Evolutionary conservation across 2,113 vertebrate species (phyloP).

Genomic region (Perccottus glenii): DNA sequence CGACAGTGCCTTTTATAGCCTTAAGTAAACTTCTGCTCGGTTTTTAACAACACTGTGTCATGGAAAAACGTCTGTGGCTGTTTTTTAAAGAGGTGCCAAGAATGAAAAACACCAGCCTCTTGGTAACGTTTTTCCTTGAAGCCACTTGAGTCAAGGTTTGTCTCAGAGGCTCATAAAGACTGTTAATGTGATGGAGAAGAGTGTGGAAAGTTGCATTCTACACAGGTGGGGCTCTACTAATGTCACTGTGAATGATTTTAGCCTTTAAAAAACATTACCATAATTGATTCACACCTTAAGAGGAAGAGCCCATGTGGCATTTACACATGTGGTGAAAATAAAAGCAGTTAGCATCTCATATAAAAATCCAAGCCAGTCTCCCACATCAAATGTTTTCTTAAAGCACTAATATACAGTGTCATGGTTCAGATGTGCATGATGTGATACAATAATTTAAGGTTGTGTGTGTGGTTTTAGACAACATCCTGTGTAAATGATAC

Average conservation of each 20-base stretch:
- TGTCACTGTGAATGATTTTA: slow-evolving; percentile 21
- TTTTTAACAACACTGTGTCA: slow-evolving; percentile 46
- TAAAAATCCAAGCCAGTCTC: too few relatives aligned
- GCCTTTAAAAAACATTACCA: slow-evolving; percentile 8
- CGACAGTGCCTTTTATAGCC: neutral
- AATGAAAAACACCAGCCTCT: slow-evolving; percentile 32
- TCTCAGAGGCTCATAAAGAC: slow-evolving; percentile 15
- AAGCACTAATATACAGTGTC: too few relatives aligned
- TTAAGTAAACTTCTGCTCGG: slow-evolving; percentile 40
- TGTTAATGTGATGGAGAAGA: slow-evolving; percentile 11
- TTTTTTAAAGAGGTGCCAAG: slow-evolving; percentile 40
- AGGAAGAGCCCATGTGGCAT: too few relatives aligned
- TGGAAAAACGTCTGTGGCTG: slow-evolving; percentile 49
- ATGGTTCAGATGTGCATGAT: too few relatives aligned
- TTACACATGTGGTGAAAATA: too few relatives aligned
- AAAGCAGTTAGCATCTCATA: too few relatives aligned
- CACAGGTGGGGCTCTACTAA: neutral
- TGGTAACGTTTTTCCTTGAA: slow-evolving; percentile 14
- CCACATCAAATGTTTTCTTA: too few relatives aligned
- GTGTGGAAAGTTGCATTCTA: slow-evolving; percentile 18
- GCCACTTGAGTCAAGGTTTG: slow-evolving; percentile 37
- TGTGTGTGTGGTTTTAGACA: too few relatives aligned
- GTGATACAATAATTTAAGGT: too few relatives aligned
- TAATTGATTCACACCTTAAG: neutral
- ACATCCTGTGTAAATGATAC: too few relatives aligned